Evolutionary conservation across 2,797 vertebrate genomes (phyloP), one percentile per base, ranked within the genome.

Genomic region (Centropyge bicolor): DNA sequence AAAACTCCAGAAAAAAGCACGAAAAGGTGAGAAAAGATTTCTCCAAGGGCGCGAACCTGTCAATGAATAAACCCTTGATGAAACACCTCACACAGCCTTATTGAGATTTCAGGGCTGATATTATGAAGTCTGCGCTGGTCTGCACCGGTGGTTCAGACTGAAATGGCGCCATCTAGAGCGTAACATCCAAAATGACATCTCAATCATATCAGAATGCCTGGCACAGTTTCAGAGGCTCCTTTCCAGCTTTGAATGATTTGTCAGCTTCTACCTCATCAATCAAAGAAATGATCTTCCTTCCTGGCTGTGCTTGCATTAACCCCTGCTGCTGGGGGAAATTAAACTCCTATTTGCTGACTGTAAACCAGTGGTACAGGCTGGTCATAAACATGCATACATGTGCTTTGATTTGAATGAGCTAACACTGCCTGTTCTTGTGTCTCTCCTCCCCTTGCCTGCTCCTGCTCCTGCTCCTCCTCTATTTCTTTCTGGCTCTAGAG

Each of bases 1-100:
- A 81, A 99, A 99, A 86, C 96, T 99, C 20, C 98, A 99, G 94
- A 99, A 99, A 86, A 99, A 99, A 75, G 98, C 98, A 0, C 96
- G 97, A 83, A 99, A 99, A 97, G 98, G 98, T 99, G 88, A 89
- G 92, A 8, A 22, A 31, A 40, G 8, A 10, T 13, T 19, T 38
- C 66, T 16, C 6, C 14, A 6, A 2, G n/a, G n/a, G 2, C 12
- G 27, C 46, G 0, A 46, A 13, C 5, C 19, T 46, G 20, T 35
- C 64, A 13, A 35, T 38, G 8, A 27, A 69, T 24, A 8, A 38
- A 51, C 40, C 8, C 52, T 67, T 14, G 5, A 51, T 45, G 4
- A 46, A 68, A 60, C 3, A 20, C 4, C 16, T 35, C 22, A 36
- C 20, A 36, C 14, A n/a, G 17, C 27, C 45, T 22, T 13, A 17